Evolutionary conservation across 1,140 invertebrate species (phyloP).

Genomic region (Zaprionus nigranus): DNA sequence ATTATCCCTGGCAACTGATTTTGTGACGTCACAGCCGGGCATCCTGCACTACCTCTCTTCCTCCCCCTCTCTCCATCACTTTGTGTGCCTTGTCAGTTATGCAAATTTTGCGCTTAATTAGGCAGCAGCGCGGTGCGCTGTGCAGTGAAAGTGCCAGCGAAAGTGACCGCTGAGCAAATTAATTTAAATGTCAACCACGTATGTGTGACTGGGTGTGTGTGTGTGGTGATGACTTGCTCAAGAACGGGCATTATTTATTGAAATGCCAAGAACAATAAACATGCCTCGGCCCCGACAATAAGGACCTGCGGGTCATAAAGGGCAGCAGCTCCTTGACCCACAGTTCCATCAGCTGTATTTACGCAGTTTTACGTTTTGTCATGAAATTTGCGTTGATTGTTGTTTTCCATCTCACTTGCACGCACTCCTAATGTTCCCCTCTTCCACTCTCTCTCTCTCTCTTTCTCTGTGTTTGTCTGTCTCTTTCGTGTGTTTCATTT

Average conservation of each 20-base stretch:
- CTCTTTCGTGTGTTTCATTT: slow-evolving; percentile 72
- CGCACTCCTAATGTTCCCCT: background rate
- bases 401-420: slow-evolving; percentile 40
- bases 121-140: slow-evolving; percentile 15
- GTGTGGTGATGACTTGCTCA: slow-evolving; percentile 34
- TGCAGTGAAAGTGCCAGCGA: slow-evolving; percentile 28
- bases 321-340: slow-evolving; percentile 27
- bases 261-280: slow-evolving; percentile 53
- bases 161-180: slow-evolving; percentile 31
- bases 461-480: background rate
- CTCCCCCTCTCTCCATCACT: background rate
- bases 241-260: slow-evolving; percentile 69
- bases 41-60: background rate
- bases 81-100: slow-evolving; percentile 33
- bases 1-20: slow-evolving; percentile 46
- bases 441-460: slow-evolving; percentile 23
- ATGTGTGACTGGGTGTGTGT: slow-evolving; percentile 3
- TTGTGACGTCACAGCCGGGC: background rate
- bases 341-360: slow-evolving; percentile 75
- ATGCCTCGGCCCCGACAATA: slow-evolving; percentile 9
- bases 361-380: slow-evolving; percentile 80
- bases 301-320: slow-evolving; percentile 39
- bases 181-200: slow-evolving; percentile 38
- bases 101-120: slow-evolving; percentile 49
- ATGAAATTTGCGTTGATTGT: slow-evolving; percentile 81